Conservation (phyloP, 2,888 invertebrate species). For the Heliothis peltigera region DNA sequence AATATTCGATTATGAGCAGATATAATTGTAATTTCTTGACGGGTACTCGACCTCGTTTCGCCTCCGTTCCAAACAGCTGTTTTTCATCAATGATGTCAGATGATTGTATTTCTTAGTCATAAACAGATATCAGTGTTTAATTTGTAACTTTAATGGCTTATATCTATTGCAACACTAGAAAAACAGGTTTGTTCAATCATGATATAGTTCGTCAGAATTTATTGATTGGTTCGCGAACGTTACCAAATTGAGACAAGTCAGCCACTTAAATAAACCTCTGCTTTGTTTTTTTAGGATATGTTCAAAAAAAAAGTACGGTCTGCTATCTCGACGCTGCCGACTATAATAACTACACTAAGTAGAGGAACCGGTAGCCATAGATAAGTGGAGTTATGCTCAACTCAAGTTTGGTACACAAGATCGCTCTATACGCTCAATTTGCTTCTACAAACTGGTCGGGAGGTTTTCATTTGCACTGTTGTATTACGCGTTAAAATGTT, state of each 20-base stretch:
- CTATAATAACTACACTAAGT: constrained; percentile 52
- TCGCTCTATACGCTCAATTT: constrained; percentile 79
- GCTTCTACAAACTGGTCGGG: constrained; percentile 71
- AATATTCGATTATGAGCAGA: constrained; percentile 53
- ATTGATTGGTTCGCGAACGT: constrained; percentile 11
- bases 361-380: constrained; percentile 80
- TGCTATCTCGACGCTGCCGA: constrained; percentile 20
- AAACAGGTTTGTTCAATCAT: constrained; percentile 21
- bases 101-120: constrained; percentile 47
- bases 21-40: constrained; percentile 53
- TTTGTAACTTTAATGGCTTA: constrained; percentile 27
- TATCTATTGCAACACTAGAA: constrained; percentile 21
- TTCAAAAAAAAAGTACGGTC: constrained; percentile 10
- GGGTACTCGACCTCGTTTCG: constrained; percentile 54
- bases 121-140: constrained; percentile 43
- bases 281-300: constrained; percentile 16
- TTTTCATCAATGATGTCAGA: constrained; percentile 49
- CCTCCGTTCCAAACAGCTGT: constrained; percentile 46
- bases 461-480: constrained; percentile 58
- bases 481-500: constrained; percentile 60
- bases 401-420: constrained; percentile 72
- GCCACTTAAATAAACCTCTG: constrained; percentile 1
- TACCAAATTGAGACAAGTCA: background rate
- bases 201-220: constrained; percentile 22
- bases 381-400: constrained; percentile 78